Percentiles rank a stretch among this genome's conserved stretches.
These are phyloP conservation scores for Centrocercus urophasianus DNA, from an alignment of 2,113 vertebrate species.

Conservation along the genomic window DNA sequence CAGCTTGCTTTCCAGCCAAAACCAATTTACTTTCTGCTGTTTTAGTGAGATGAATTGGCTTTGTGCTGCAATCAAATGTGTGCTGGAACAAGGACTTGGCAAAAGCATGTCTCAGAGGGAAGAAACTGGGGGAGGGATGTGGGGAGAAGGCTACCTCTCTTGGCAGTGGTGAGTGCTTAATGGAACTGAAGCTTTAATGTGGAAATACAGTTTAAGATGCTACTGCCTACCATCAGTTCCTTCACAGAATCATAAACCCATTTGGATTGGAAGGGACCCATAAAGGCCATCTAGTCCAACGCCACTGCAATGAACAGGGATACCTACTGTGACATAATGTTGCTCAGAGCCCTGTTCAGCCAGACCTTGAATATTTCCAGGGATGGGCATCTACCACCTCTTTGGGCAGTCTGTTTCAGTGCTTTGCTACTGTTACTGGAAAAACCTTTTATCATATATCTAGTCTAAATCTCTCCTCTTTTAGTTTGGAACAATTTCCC, in stretches of 20 bases:
- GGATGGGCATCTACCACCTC: not conserved
- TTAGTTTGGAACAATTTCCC: not conserved
- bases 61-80: constrained; percentile 35
- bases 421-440: not conserved
- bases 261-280: not conserved
- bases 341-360: not conserved
- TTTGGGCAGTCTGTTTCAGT: not conserved
- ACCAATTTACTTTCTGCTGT: constrained; percentile 37
- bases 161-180: not conserved
- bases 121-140: not conserved
- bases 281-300: not conserved
- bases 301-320: not conserved
- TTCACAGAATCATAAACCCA: not conserved
- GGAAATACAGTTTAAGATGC: not conserved
- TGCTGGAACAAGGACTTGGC: constrained; percentile 36
- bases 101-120: constrained; percentile 29
- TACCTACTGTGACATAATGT: not conserved
- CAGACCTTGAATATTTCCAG: not conserved
- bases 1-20: constrained; percentile 43
- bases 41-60: constrained; percentile 52
- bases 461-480: not conserved
- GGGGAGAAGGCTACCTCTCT: constrained; percentile 43
- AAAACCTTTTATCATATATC: not conserved
- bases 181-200: not conserved
- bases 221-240: not conserved